Evolutionary conservation across 2,888 invertebrate species (phyloP).

Genomic region (Calameuta filiformis): DNA sequence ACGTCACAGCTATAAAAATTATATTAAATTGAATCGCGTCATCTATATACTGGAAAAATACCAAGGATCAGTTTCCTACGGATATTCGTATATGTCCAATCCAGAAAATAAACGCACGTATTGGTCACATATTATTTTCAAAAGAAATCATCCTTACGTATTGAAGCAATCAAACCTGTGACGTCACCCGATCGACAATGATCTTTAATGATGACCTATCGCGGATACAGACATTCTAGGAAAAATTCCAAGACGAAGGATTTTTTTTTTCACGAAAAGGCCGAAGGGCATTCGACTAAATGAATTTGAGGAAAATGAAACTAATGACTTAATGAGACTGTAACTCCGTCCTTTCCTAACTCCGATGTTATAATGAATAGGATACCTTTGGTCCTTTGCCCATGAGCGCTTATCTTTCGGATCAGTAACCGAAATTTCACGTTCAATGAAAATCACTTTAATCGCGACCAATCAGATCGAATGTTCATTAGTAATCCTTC

Average conservation of each 20-base stretch:
- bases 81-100: background rate
- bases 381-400: background rate
- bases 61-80: too few relatives aligned
- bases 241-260: background rate
- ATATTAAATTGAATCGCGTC: slow-evolving; percentile 5
- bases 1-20: slow-evolving; percentile 10
- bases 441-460: background rate
- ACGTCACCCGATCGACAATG: too few relatives aligned
- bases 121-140: background rate
- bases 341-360: background rate
- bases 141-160: background rate
- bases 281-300: background rate
- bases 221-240: too few relatives aligned
- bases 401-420: background rate
- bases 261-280: background rate
- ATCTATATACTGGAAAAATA: too few relatives aligned
- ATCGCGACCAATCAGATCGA: background rate
- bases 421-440: background rate
- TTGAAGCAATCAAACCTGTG: too few relatives aligned
- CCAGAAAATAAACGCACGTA: background rate
- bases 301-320: background rate
- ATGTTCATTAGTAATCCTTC: background rate
- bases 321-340: background rate
- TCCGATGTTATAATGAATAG: background rate
- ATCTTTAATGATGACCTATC: background rate